Base-by-base conservation (phyloP, 2,797 vertebrate species). In the Tiaroga cobitis region DNA sequence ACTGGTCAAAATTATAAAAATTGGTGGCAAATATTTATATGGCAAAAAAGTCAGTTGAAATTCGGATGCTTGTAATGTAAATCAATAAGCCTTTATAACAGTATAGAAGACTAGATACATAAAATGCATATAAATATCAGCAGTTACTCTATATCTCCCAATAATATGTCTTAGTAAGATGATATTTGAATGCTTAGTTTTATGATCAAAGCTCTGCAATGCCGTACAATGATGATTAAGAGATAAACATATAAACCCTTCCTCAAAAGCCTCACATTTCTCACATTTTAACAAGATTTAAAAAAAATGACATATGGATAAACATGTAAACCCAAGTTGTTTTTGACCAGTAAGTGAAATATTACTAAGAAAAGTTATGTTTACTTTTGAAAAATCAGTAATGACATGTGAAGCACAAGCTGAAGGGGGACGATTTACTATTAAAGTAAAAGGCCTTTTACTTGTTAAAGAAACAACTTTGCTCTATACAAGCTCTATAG, bases 141-240 rank as follows among this genome's bases (percentile, higher is more conserved):
- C 15, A 0, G 0, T 63, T 6, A 1, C 13, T 29, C n/a, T 5
- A 63, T 15, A 29, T 29, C 26, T 16, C 0, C 0, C 61, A 29
- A 8, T 29, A 63, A 29, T 59, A 4, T 63, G 13, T 63, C n/a
- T 61, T 13, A 5, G 6, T 21, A 54, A 15, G 11, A 61, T 61
- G 56, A 16, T 16, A 63, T 63, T 16, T 63, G 7, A 63, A 29
- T 6, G 13, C 61, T 7, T 63, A 29, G n/a, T 63, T 29, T 29
- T 63, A 61, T 29, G n/a, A 63, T 63, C 10, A 26, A 63, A 63
- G 13, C n/a, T 6, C n/a, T 63, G 5, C 15, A 29, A 26, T 61
- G 4, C 26, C 26, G 29, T 26, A 11, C 11, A 63, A 29, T 29
- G 2, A 29, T 6, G n/a, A 15, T 4, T 46, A 0, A 29, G 13